These are phyloP conservation scores for Balaenoptera acutorostrata DNA, from an alignment of 2,113 vertebrate species.

Conservation along the genomic window DNA sequence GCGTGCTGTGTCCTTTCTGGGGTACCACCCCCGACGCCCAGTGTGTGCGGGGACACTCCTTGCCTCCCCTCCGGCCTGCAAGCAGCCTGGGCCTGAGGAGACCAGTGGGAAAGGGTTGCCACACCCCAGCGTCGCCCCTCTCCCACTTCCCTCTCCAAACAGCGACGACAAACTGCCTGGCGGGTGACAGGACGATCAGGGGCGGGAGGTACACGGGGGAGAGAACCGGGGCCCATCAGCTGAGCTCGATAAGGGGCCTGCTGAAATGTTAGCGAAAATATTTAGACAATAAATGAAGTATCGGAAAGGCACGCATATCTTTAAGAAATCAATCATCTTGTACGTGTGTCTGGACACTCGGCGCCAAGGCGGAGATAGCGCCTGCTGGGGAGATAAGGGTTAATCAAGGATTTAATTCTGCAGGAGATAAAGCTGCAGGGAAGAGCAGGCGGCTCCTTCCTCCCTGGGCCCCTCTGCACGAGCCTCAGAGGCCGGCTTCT, in stretches of 20 bases:
- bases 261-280: slow-evolving; percentile 88
- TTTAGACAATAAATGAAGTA: slow-evolving; percentile 98
- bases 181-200: slow-evolving; percentile 59
- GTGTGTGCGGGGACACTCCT: accelerated
- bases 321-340: slow-evolving; percentile 97
- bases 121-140: accelerated
- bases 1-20: background rate
- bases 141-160: background rate
- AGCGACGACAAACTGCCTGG: slow-evolving; percentile 29
- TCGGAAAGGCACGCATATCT: slow-evolving; percentile 93
- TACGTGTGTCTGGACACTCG: slow-evolving; percentile 94
- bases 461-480: background rate
- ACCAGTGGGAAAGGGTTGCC: background rate
- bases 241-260: slow-evolving; percentile 79
- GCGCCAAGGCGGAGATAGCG: slow-evolving; percentile 95
- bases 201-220: slow-evolving; percentile 65
- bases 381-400: slow-evolving; percentile 88
- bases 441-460: slow-evolving; percentile 44
- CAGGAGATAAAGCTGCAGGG: slow-evolving; percentile 76
- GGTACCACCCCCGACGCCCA: background rate
- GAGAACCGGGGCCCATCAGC: slow-evolving; percentile 81
- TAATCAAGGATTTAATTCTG: slow-evolving; percentile 88
- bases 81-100: background rate
- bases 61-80: background rate
- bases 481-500: slow-evolving; percentile 39